A percentile compares a stretch with the other conserved stretches of the same genome.
Evolutionary conservation across 2,797 vertebrate genomes (phyloP).

Genomic region (Lepilemur septentrionalis): DNA sequence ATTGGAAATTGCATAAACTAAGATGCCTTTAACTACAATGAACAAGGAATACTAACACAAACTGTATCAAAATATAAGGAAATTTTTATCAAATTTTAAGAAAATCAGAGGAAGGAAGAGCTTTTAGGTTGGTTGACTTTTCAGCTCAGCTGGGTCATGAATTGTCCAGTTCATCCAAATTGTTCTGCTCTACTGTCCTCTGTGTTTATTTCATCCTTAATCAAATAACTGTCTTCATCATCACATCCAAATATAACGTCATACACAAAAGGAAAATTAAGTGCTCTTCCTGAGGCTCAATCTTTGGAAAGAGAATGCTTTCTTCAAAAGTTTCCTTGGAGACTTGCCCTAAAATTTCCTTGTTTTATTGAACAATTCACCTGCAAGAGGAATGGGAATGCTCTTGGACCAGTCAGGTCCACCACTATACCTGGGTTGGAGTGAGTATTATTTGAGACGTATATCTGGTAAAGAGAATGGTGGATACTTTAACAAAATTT

Average conservation of each 20-base stretch:
- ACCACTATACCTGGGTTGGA: background rate
- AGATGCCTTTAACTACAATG: background rate
- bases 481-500: background rate
- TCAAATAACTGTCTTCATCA: background rate
- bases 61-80: background rate
- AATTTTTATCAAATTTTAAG: background rate
- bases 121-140: background rate
- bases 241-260: background rate
- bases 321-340: background rate
- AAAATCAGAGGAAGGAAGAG: background rate
- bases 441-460: background rate
- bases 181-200: background rate
- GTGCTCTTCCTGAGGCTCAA: background rate
- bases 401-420: background rate
- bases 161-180: background rate
- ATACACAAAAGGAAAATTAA: background rate
- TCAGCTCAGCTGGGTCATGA: background rate
- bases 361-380: background rate
- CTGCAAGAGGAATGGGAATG: background rate
- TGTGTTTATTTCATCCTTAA: background rate
- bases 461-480: background rate
- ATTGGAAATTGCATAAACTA: background rate
- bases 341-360: background rate
- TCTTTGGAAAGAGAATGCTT: background rate
- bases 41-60: background rate